Conservation (phyloP, 2,113 vertebrate species). For the Dipodomys stephensi region DNA sequence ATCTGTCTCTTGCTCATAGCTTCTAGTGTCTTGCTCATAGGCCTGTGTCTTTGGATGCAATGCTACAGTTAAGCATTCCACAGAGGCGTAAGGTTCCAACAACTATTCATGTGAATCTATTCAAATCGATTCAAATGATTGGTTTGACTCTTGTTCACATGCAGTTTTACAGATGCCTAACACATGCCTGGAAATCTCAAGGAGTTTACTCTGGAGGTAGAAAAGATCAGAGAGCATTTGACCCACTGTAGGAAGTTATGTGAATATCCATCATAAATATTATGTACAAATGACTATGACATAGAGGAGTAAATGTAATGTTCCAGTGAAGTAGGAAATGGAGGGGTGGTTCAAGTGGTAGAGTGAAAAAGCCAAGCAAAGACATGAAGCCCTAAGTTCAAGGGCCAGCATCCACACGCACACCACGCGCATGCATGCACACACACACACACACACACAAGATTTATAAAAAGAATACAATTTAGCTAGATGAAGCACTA, state of each 20-base stretch:
- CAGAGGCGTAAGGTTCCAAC: neutral
- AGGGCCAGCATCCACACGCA: no score
- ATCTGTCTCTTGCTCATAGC: neutral
- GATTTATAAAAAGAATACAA: no score
- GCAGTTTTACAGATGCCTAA: neutral
- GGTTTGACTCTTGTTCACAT: neutral
- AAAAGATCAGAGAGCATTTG: neutral
- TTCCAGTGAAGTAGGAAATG: neutral
- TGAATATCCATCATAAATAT: neutral
- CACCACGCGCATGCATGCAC: no score
- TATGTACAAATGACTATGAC: neutral
- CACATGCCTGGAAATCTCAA: neutral
- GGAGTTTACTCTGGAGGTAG: neutral
- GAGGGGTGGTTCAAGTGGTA: no score
- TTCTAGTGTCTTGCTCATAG: neutral
- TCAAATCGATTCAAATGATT: neutral
- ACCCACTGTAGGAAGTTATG: neutral
- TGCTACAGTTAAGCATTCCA: neutral
- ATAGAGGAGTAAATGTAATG: neutral
- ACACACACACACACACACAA: no score
- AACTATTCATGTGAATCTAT: neutral
- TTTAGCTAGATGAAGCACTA: neutral
- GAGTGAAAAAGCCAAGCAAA: no score
- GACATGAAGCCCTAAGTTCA: no score
- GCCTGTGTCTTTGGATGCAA: neutral